A percentile compares a stretch with the other conserved stretches of the same genome.
phyloP scores from a whole-genome alignment of 2,797 vertebrate genomes.

The Phaenicophaeus curvirostris region DNA sequence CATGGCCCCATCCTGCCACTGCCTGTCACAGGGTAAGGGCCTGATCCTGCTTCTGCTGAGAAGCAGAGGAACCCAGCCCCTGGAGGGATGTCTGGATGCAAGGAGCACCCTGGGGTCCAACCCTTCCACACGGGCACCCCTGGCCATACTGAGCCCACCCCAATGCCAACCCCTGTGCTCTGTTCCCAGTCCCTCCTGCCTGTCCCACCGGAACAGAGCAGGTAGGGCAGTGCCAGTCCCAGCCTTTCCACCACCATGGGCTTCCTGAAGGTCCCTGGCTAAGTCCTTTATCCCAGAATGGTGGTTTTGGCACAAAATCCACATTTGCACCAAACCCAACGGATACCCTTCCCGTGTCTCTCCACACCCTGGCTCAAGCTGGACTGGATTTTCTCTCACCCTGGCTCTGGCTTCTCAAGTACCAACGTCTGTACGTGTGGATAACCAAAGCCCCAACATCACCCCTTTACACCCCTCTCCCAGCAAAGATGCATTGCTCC shows the following conservation, averaged over 20 bases:
- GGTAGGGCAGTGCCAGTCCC: neutral
- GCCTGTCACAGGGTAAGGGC: accelerated
- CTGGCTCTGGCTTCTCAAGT: neutral
- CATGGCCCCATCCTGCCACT: neutral
- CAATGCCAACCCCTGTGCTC: neutral
- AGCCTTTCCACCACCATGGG: neutral
- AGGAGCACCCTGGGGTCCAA: accelerated
- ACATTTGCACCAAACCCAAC: accelerated
- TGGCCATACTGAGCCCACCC: accelerated
- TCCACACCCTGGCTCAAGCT: neutral
- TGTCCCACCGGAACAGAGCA: accelerated
- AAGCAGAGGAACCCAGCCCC: neutral
- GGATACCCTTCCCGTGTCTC: accelerated
- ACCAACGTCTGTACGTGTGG: neutral
- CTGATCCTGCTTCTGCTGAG: neutral
- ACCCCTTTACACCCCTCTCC: neutral
- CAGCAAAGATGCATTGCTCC: neutral
- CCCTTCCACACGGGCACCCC: accelerated
- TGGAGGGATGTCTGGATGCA: accelerated
- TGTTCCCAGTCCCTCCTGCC: neutral
- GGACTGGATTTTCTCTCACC: neutral
- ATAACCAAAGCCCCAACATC: accelerated
- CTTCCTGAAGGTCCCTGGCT: neutral
- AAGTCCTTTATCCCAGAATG: neutral
- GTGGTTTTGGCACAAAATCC: neutral